Conservation (phyloP, 2,797 vertebrate species). For the Liasis olivaceus region DNA sequence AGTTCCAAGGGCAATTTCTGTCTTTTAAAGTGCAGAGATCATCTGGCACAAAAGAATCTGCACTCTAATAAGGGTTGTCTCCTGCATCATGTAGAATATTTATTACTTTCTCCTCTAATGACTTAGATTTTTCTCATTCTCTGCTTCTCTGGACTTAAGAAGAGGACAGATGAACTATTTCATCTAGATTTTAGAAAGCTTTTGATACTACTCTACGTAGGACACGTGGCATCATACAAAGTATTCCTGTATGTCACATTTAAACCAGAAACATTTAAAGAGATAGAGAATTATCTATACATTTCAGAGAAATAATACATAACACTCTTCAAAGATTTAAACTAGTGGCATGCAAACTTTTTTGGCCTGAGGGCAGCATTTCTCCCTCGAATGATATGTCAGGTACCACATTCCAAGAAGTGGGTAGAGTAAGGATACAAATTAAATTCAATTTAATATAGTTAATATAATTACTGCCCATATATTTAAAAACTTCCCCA, state of each 20-base stretch:
- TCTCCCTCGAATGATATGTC: neutral
- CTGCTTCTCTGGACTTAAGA: neutral
- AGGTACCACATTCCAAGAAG: neutral
- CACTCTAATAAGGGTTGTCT: neutral
- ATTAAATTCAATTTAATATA: neutral
- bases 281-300: neutral
- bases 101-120: slow-evolving; percentile 26
- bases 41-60: slow-evolving; percentile 33
- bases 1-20: neutral
- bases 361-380: neutral
- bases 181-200: neutral
- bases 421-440: neutral
- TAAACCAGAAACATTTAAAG: neutral
- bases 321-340: neutral
- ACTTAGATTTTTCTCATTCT: neutral
- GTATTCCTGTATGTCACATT: neutral
- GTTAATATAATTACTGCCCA: neutral
- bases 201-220: neutral
- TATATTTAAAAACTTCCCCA: too few species aligned
- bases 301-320: neutral
- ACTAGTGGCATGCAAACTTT: neutral
- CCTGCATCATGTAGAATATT: neutral
- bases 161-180: neutral
- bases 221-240: neutral
- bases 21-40: slow-evolving; percentile 31